Base-by-base conservation (phyloP, 2,888 invertebrate species). In the Rhodophaea formosa region DNA sequence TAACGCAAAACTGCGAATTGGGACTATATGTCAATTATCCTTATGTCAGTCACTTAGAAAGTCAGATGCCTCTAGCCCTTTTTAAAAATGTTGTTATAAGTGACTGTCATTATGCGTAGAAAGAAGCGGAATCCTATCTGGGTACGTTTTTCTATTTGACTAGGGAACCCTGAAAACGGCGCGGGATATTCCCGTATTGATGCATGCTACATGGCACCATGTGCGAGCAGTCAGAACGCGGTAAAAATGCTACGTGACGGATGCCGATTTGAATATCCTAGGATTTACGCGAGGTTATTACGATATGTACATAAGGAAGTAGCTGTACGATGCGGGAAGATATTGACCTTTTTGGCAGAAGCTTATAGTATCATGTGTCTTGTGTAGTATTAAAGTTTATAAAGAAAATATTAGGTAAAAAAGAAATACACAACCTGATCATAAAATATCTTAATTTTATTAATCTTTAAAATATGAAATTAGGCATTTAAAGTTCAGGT, bases 201-300 rank as follows among this genome's bases (percentile, higher is more conserved):
- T 51, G 30, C 49, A 51, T 12, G 35, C 16, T 14, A 29, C n/a
- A 49, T 5, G 17, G 32, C 35, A 51, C 16, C 35, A 51, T 51
- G 35, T 55, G 35, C 54, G 53, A n/a, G n/a, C n/a, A n/a, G 29
- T 55, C 12, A 55, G 30, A 30, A 32, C 29, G 7, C 54, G 54
- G 46, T 55, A 55, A 55, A 55, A 55, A 55, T 46, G 45, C 32
- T 55, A 55, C 54, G 54, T 55, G 54, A 55, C 54, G 17, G 54
- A 45, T 55, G 35, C 35, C 16, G 17, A 17, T 51, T 51, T 51
- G 51, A 51, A 51, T 51, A 35, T 35, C 51, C 35, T 16, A 10
- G 10, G 51, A 51, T 51, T 51, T 51, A 51, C 51, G 35, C 12
- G 5, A n/a, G 10, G 15, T 32, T 51, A 51, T 51, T 8, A 51